Conservation (phyloP, 2,888 invertebrate genomes). For the Zygothrica quintamaculata region DNA sequence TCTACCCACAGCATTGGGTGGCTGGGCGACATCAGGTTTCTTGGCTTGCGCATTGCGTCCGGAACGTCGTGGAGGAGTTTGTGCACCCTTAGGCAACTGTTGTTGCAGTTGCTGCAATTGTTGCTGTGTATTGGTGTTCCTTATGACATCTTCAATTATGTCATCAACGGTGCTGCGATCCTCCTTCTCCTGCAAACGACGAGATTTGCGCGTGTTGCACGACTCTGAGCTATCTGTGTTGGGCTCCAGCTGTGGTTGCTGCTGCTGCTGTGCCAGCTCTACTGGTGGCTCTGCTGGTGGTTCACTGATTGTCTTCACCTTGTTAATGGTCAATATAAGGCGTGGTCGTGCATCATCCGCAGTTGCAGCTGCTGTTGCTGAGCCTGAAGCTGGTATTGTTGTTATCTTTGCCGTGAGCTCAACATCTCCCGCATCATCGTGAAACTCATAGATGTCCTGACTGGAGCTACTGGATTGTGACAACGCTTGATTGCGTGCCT, state of each 20-base stretch:
- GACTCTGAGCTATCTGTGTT: slow-evolving; percentile 75
- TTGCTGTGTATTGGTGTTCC: slow-evolving; percentile 86
- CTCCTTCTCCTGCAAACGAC: slow-evolving; percentile 90
- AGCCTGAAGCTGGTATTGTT: slow-evolving; percentile 15
- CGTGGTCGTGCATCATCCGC: slow-evolving; percentile 87
- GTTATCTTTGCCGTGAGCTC: slow-evolving; percentile 85
- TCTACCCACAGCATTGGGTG: slow-evolving; percentile 84
- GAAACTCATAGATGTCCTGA: slow-evolving; percentile 95
- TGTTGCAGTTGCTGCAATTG: slow-evolving; percentile 45
- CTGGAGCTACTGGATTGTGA: slow-evolving; percentile 62
- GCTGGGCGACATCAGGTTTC: slow-evolving; percentile 57
- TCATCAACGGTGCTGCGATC: slow-evolving; percentile 93
- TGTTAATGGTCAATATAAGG: slow-evolving; percentile 92
- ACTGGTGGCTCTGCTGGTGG: slow-evolving; percentile 18
- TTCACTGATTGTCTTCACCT: slow-evolving; percentile 85
- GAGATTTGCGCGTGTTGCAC: slow-evolving; percentile 91
- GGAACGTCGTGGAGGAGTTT: slow-evolving; percentile 83
- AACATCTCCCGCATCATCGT: slow-evolving; percentile 93
- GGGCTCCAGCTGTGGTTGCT: slow-evolving; percentile 74
- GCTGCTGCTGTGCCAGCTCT: slow-evolving; percentile 83
- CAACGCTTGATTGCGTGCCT: slow-evolving; percentile 74
- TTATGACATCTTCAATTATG: slow-evolving; percentile 94
- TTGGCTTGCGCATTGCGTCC: slow-evolving; percentile 84
- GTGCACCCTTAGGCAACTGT: slow-evolving; percentile 79
- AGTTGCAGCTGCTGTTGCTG: slow-evolving; percentile 34